These are phyloP conservation scores for Hydrotaea diabolus DNA, from an alignment of 2,888 invertebrate species.

Conservation along the genomic window DNA sequence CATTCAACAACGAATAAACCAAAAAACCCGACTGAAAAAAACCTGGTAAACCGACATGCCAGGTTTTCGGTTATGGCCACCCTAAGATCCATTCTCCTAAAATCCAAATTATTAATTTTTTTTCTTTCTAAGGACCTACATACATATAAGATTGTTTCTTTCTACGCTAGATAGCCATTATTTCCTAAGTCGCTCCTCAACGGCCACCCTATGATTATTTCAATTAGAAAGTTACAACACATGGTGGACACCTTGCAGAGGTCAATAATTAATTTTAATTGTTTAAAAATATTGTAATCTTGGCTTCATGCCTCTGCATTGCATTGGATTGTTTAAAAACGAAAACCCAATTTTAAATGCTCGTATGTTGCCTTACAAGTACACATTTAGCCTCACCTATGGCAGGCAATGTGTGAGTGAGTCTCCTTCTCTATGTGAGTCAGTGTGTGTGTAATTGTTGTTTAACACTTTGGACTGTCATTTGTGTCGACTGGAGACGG, in stretches of 20 bases:
- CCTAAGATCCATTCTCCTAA: no score
- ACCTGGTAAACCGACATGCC: no score
- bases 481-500: conserved; percentile 26
- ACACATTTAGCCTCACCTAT: neutral
- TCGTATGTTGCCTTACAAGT: neutral
- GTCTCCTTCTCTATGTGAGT: no score
- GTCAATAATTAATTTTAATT: conserved; percentile 30
- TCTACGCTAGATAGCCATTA: neutral
- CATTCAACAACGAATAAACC: no score
- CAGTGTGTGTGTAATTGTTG: conserved; percentile 31
- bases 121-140: neutral
- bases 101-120: no score
- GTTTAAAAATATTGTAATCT: conserved; percentile 22
- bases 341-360: conserved; percentile 7
- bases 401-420: no score
- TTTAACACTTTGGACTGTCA: conserved; percentile 28
- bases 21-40: no score
- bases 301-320: neutral
- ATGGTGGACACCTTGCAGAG: neutral
- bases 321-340: neutral
- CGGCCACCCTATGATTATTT: neutral
- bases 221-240: conserved; percentile 15
- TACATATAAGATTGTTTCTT: no score
- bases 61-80: no score
- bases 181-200: neutral